Conservation (phyloP, 2,113 vertebrate species). For the Phasianus colchicus region DNA sequence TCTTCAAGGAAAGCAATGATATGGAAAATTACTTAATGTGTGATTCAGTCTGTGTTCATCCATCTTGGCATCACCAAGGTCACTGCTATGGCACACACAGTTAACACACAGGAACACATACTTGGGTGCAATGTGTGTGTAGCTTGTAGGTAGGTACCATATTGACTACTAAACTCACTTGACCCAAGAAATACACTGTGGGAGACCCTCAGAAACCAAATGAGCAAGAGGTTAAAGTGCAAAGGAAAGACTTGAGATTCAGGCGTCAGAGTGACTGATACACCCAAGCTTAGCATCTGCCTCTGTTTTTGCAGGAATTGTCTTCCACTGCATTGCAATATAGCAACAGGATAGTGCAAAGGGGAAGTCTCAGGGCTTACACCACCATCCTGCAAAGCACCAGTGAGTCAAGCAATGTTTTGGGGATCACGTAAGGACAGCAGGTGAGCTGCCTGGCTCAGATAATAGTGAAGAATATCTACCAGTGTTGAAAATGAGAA, state of each 20-base stretch:
- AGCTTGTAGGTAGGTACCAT: not conserved
- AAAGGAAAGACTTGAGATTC: not conserved
- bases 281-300: not conserved
- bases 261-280: not conserved
- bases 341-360: rapidly evolving
- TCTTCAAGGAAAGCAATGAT: not conserved
- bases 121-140: not conserved
- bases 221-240: not conserved
- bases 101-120: not conserved
- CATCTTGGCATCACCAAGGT: not conserved
- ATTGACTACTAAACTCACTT: not conserved
- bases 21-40: not conserved
- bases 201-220: not conserved
- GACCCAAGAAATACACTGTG: not conserved
- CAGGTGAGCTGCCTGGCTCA: not conserved
- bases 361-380: not conserved
- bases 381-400: not conserved
- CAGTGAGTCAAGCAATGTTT: not conserved
- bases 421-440: not conserved
- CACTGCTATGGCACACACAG: rapidly evolving
- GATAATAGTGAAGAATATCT: not conserved
- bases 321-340: not conserved
- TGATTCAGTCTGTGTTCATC: not conserved
- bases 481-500: not conserved
- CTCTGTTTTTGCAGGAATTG: not conserved